A percentile compares a stretch with the other conserved stretches of the same genome.
Conservation (phyloP, 2,888 invertebrate genomes). For the Drosophila suboccidentalis region DNA sequence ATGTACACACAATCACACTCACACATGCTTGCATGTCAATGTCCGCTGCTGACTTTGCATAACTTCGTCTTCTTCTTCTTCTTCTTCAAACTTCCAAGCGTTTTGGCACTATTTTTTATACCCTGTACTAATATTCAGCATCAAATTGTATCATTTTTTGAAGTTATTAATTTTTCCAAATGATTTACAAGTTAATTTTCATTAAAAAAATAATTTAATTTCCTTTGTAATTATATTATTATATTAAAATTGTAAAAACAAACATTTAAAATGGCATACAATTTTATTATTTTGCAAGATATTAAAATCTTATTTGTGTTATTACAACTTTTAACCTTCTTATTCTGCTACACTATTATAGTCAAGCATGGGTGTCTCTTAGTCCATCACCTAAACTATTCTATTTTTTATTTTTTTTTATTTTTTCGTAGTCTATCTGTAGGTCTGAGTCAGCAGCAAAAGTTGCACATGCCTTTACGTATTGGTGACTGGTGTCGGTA, state of each 20-base stretch:
- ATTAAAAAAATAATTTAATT: too few relatives aligned
- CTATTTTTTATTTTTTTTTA: not conserved
- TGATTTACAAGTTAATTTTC: too few relatives aligned
- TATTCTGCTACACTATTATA: not conserved
- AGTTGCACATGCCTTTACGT: constrained; percentile 57
- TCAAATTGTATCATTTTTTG: not conserved
- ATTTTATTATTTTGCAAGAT: too few relatives aligned
- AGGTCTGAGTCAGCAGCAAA: constrained; percentile 71
- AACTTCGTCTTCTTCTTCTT: constrained; percentile 67
- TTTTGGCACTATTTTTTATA: constrained; percentile 62
- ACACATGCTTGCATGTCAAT: constrained; percentile 68
- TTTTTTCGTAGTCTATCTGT: constrained; percentile 19
- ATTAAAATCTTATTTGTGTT: too few relatives aligned
- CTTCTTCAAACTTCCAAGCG: constrained; percentile 66
- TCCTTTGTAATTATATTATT: too few relatives aligned
- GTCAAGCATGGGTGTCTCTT: not conserved
- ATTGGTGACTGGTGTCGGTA: constrained; percentile 51
- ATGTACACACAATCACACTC: constrained; percentile 21
- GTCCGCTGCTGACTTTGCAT: constrained; percentile 79
- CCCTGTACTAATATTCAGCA: constrained; percentile 5
- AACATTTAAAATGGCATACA: too few relatives aligned
- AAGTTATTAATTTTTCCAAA: not conserved
- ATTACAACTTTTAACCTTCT: too few relatives aligned
- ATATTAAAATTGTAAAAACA: too few relatives aligned
- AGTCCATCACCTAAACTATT: not conserved